phyloP scores from a whole-genome alignment of 2,113 vertebrate species.

The Pleuronectes platessa region DNA sequence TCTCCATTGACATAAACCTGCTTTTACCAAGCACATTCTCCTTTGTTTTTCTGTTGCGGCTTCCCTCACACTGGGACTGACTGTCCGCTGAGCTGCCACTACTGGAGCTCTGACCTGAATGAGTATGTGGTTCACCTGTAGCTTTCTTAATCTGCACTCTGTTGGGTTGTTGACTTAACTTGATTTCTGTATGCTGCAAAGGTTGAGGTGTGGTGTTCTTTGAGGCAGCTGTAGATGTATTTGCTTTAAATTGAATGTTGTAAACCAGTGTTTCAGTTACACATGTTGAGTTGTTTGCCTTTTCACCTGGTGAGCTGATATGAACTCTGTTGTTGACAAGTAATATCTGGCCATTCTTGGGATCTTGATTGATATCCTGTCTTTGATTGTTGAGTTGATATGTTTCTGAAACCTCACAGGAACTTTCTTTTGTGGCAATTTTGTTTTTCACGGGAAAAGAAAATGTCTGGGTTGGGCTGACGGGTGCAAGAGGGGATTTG shows the following conservation, averaged over 20 bases:
- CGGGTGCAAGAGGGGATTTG: conserved; percentile 18
- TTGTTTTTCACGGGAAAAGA: conserved; percentile 37
- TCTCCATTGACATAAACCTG: conserved; percentile 58
- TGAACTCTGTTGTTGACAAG: conserved; percentile 65
- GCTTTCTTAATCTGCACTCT: conserved; percentile 14
- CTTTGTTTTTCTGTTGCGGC: conserved; percentile 40
- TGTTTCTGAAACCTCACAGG: conserved; percentile 22
- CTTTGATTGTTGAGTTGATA: conserved; percentile 22
- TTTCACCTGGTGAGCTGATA: conserved; percentile 37
- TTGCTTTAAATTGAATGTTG: conserved; percentile 49
- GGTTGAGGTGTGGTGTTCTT: conserved; percentile 40
- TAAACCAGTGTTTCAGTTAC: conserved; percentile 74
- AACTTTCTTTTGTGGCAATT: conserved; percentile 14
- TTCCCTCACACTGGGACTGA: conserved; percentile 23
- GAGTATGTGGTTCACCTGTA: conserved; percentile 7
- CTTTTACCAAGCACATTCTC: conserved; percentile 52
- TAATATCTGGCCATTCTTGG: conserved; percentile 30
- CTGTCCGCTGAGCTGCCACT: conserved; percentile 48
- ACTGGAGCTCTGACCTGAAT: conserved; percentile 52
- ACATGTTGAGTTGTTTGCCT: conserved; percentile 22
- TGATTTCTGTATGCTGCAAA: conserved; percentile 24
- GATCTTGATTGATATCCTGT: conserved; percentile 6
- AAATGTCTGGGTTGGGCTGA: conserved; percentile 1
- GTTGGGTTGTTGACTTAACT: conserved; percentile 39
- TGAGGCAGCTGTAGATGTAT: background rate